phyloP scores from a whole-genome alignment of 1,140 invertebrate genomes.

The Drosophila nasuta region DNA sequence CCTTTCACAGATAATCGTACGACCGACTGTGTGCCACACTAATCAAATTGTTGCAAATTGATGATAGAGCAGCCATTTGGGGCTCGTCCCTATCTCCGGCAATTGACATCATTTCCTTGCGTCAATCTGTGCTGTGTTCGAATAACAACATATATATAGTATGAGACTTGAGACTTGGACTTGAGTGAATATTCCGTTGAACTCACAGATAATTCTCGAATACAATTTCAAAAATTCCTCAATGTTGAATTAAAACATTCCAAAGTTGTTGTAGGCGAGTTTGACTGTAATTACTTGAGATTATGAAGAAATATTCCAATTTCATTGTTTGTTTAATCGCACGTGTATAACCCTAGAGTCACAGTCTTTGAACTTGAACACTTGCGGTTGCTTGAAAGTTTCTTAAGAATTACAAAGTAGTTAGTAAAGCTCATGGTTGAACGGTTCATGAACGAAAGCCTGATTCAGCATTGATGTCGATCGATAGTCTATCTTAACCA shows the following conservation, averaged over 20 bases:
- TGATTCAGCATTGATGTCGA: not conserved
- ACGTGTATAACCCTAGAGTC: slow-evolving; percentile 29
- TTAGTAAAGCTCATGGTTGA: slow-evolving; percentile 30
- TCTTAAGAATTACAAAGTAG: not conserved
- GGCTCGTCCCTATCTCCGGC: slow-evolving; percentile 17
- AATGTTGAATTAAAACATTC: not conserved
- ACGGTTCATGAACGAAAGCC: not conserved
- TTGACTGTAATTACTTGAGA: slow-evolving; percentile 13
- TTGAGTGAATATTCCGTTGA: not conserved
- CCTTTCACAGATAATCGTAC: slow-evolving; percentile 1
- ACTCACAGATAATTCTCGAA: not conserved
- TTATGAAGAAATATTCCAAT: slow-evolving; percentile 17
- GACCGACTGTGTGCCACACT: not conserved
- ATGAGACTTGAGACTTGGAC: too few species aligned
- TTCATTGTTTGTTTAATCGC: slow-evolving; percentile 29
- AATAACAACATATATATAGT: slow-evolving; percentile 2
- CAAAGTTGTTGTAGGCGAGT: not conserved
- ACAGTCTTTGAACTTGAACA: slow-evolving; percentile 66
- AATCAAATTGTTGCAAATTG: not conserved
- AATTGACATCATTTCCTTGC: slow-evolving; percentile 11
- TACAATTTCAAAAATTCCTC: not conserved
- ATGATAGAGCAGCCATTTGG: slow-evolving; percentile 1
- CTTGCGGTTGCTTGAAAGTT: not conserved
- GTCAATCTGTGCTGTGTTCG: not conserved
- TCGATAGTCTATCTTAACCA: slow-evolving; percentile 22